A percentile compares a stretch with the other conserved stretches of the same genome.
phyloP scores from a whole-genome alignment of 2,888 invertebrate genomes.

The Cephus spinipes region DNA sequence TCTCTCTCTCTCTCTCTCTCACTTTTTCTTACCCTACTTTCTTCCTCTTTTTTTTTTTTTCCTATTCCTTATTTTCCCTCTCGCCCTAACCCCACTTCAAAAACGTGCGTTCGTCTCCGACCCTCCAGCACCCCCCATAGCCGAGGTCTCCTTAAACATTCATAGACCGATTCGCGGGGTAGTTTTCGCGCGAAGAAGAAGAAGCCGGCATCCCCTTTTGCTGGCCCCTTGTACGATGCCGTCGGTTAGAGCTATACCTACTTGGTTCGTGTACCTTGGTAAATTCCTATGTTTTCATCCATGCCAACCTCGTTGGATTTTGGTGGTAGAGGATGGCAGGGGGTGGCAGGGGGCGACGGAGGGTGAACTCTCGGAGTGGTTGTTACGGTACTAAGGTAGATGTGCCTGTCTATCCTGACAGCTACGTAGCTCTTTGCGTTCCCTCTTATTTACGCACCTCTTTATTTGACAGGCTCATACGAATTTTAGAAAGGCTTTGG shows the following conservation, averaged over 20 bases:
- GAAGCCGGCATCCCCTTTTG: not conserved
- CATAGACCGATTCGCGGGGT: constrained; percentile 10
- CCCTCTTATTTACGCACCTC: constrained; percentile 20
- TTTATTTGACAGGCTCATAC: constrained; percentile 21
- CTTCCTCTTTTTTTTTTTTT: not conserved
- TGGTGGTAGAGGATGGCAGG: not conserved
- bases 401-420: constrained; percentile 8
- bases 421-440: constrained; percentile 5
- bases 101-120: not conserved
- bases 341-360: not conserved
- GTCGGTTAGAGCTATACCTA: not conserved
- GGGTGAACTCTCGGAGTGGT: not conserved
- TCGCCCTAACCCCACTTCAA: not conserved
- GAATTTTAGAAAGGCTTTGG: constrained; percentile 12
- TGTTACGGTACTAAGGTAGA: not conserved
- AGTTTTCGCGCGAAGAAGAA: not conserved
- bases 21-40: not conserved
- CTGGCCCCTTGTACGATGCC: not conserved
- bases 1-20: constrained; percentile 2
- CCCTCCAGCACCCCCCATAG: not conserved
- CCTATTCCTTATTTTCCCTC: not conserved
- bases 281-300: not conserved
- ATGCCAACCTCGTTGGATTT: not conserved
- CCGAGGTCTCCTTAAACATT: constrained; percentile 6
- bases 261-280: not conserved